phyloP scores from a whole-genome alignment of 2,888 invertebrate species.

The Gymnosoma rotundatum region DNA sequence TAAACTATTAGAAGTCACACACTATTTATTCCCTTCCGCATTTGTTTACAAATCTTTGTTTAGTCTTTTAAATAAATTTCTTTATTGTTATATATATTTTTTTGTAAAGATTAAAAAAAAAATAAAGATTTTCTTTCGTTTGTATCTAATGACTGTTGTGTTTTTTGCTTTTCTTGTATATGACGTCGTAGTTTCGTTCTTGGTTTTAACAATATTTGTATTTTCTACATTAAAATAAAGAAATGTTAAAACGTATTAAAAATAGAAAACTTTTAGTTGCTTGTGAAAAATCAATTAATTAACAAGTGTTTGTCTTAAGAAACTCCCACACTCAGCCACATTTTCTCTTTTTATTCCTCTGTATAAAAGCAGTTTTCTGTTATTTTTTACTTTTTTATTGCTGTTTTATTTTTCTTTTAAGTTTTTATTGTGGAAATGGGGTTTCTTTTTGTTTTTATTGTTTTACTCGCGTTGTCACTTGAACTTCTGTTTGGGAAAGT shows the following conservation, averaged over 20 bases:
- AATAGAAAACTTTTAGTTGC: slow-evolving; percentile 32
- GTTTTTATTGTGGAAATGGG: slow-evolving; percentile 51
- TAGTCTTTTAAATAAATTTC: slow-evolving; percentile 46
- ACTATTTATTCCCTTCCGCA: slow-evolving; percentile 18
- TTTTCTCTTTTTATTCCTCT: slow-evolving; percentile 67
- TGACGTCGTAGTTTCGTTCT: slow-evolving; percentile 58
- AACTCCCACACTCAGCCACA: slow-evolving; percentile 54
- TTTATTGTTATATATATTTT: slow-evolving; percentile 27
- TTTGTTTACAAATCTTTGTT: background rate
- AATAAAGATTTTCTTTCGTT: slow-evolving; percentile 21
- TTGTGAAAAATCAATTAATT: slow-evolving; percentile 79
- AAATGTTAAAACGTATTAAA: slow-evolving; percentile 10
- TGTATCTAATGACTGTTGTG: slow-evolving; percentile 17
- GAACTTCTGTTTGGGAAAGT: slow-evolving; percentile 39
- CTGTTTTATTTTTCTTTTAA: slow-evolving; percentile 59
- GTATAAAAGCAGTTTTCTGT: slow-evolving; percentile 44
- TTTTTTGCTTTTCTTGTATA: slow-evolving; percentile 67
- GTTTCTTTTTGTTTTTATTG: slow-evolving; percentile 31
- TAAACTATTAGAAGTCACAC: slow-evolving; percentile 51
- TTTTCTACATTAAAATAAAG: slow-evolving; percentile 52
- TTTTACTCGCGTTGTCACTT: slow-evolving; percentile 48
- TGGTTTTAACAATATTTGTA: slow-evolving; percentile 51
- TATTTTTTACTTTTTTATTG: slow-evolving; percentile 64
- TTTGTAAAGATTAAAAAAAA: slow-evolving; percentile 35
- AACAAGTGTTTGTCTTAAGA: slow-evolving; percentile 76